phyloP scores from a whole-genome alignment of 2,797 vertebrate species.

The Phataginus tetradactyla region DNA sequence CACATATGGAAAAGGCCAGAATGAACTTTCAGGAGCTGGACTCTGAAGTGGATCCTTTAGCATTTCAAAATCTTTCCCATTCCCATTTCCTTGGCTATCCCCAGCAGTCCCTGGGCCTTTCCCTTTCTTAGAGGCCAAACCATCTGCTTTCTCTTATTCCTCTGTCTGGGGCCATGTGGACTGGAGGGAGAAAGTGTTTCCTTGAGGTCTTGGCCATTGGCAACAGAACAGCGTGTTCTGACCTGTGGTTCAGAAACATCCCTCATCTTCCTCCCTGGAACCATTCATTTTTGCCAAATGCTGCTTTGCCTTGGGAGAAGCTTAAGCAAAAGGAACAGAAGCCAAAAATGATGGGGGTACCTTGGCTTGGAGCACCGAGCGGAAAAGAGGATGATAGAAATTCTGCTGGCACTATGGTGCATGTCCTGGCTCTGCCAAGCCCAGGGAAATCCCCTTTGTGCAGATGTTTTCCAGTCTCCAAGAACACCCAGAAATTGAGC shows the following conservation, averaged over 20 bases:
- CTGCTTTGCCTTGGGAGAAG: not conserved
- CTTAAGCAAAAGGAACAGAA: not conserved
- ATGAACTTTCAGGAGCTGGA: not conserved
- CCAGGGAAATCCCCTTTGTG: not conserved
- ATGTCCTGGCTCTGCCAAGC: not conserved
- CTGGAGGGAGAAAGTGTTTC: constrained; percentile 34
- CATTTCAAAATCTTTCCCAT: not conserved
- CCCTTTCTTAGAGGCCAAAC: constrained; percentile 45
- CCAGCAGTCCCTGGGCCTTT: constrained; percentile 50
- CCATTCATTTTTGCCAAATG: not conserved
- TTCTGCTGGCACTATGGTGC: not conserved
- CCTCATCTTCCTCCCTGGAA: not conserved
- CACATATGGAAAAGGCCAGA: not conserved
- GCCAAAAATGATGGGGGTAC: not conserved
- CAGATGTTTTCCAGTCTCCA: not conserved
- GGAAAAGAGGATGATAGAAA: not conserved
- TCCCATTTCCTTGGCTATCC: constrained; percentile 5
- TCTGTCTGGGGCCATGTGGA: not conserved
- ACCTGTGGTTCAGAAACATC: not conserved
- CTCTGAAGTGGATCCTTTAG: not conserved
- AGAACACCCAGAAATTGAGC: not conserved
- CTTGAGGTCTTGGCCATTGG: not conserved
- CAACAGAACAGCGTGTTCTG: not conserved
- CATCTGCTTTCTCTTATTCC: constrained; percentile 56
- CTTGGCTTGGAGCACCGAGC: not conserved